phyloP scores from a whole-genome alignment of 2,113 vertebrate species.

The Macaca nemestrina region DNA sequence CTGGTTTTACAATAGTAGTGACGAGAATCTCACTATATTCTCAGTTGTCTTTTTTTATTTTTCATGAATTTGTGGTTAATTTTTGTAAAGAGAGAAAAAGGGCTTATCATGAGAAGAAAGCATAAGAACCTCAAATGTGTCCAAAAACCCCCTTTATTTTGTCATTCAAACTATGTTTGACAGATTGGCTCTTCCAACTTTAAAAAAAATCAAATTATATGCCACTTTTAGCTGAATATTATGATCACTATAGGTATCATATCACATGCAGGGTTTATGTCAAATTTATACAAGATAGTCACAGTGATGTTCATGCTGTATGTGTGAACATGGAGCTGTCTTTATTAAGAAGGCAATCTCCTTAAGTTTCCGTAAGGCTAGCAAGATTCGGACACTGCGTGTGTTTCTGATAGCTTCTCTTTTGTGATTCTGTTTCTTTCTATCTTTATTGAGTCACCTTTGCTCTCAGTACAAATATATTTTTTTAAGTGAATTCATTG shows the following conservation, averaged over 20 bases:
- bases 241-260: background rate
- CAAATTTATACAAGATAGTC: background rate
- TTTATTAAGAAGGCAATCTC: background rate
- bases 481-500: constrained; percentile 28
- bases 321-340: background rate
- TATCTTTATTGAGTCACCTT: constrained; percentile 62
- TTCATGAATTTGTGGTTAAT: background rate
- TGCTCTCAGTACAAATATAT: constrained; percentile 41
- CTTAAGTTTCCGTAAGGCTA: background rate
- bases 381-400: background rate
- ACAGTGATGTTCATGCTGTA: background rate
- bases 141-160: background rate
- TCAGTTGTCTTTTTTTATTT: background rate
- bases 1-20: background rate
- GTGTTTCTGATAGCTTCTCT: constrained; percentile 51
- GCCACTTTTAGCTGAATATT: background rate
- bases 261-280: background rate
- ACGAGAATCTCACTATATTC: background rate
- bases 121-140: background rate
- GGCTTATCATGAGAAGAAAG: background rate
- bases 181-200: background rate
- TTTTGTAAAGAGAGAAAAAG: background rate
- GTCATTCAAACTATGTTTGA: background rate
- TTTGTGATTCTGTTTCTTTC: constrained; percentile 63
- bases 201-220: background rate